Base-by-base conservation (phyloP, 1,140 invertebrate species). In the Bombus difficillimus region DNA sequence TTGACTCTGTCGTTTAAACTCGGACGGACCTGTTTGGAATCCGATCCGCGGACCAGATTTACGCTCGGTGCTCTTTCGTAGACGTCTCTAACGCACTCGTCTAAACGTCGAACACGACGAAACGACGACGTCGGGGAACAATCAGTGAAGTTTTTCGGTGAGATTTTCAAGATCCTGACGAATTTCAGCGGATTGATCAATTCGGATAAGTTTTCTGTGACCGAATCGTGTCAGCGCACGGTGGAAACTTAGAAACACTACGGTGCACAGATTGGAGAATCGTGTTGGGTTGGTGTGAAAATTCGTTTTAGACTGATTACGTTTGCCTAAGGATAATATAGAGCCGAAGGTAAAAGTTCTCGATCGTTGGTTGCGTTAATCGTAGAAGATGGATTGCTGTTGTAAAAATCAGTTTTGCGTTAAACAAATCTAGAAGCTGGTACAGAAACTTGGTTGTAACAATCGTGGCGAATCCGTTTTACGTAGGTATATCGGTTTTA, bases 11-110 rank as follows among this genome's bases (percentile, higher is more conserved):
- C 28, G 68, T 41, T 73, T 39, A 84, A 34, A 76, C 72, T 78
- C n/a, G 81, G 80, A 78, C 43, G 34, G 69, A 88, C 83, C 74
- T 86, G 86, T 68, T 73, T 59, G 80, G 68, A 74, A 77, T 39
- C 25, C 41, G 68, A 87, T 84, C 77, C 34, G 34, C 15, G 73
- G 22, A 77, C 68, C 88, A 77, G 81, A 85, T 84, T 85, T 73
- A 73, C 77, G 72, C 53, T 68, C 47, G 6, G 37, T 68, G 75
- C 22, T 74, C 13, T 32, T 47, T 39, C 78, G 87, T 75, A 76
- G 81, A 71, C 66, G 34, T 66, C 28, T 1, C 53, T n/a, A 37
- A 69, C 69, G 47, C n/a, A 6, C 74, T 32, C 57, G 66, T 71
- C 37, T 80, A 80, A 68, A 66, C 84, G 13, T 32, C 41, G 39